These are phyloP conservation scores for Porites australiensis DNA, from an alignment of 64 coral and sea anemone species.

Conservation along the genomic window DNA sequence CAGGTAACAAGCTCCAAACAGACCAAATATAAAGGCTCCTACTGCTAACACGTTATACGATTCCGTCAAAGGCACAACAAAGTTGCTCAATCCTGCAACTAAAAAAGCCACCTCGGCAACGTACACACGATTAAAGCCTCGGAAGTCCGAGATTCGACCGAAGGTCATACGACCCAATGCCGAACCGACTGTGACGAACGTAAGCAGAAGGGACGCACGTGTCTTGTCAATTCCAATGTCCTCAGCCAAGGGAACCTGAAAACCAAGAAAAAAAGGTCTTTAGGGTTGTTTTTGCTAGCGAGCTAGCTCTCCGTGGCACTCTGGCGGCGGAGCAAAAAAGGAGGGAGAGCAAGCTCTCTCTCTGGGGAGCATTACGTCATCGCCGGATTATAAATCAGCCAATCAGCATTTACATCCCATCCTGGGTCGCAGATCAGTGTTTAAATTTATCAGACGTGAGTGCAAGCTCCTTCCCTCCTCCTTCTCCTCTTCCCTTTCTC, in stretches of 20 bases:
- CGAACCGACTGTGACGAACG: slow-evolving; percentile 76
- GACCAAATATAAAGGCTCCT: slow-evolving; percentile 66
- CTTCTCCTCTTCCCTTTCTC: too few relatives aligned
- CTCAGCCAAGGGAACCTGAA: slow-evolving; percentile 79
- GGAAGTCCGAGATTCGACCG: slow-evolving; percentile 67
- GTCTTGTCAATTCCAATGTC: slow-evolving; percentile 80
- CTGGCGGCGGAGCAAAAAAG: too few relatives aligned
- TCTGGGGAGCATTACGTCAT: too few relatives aligned
- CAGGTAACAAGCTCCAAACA: slow-evolving; percentile 67
- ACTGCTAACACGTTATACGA: slow-evolving; percentile 39
- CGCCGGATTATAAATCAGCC: too few relatives aligned
- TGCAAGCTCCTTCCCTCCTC: too few relatives aligned
- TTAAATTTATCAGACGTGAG: too few relatives aligned
- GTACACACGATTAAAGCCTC: slow-evolving; percentile 51
- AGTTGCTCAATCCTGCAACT: slow-evolving; percentile 71
- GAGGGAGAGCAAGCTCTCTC: too few relatives aligned
- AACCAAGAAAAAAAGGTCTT: not conserved
- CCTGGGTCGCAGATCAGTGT: too few relatives aligned
- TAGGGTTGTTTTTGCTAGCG: not conserved
- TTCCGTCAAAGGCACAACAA: slow-evolving; percentile 61
- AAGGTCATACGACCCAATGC: slow-evolving; percentile 43
- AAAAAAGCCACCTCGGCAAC: slow-evolving; percentile 71
- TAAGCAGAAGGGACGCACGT: slow-evolving; percentile 72
- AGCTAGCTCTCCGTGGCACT: too few relatives aligned
- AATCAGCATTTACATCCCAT: too few relatives aligned